phyloP scores from a whole-genome alignment of 2,113 vertebrate species.

The Stercorarius parasiticus region DNA sequence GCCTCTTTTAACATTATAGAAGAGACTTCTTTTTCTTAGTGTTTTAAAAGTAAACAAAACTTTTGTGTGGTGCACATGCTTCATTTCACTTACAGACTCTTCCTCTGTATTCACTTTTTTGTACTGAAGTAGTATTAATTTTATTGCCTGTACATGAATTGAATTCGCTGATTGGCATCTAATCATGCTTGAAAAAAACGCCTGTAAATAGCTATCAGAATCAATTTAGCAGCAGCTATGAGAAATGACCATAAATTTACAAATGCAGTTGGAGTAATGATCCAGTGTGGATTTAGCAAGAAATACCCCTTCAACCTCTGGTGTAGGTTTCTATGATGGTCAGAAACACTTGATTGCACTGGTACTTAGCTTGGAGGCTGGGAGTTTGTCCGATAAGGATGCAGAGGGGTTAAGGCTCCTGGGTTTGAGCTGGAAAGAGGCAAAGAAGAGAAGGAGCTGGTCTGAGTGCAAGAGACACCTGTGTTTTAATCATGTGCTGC shows the following conservation, averaged over 20 bases:
- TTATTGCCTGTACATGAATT: constrained; percentile 35
- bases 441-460: neutral
- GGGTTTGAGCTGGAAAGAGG: neutral
- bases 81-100: constrained; percentile 27
- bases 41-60: constrained; percentile 45
- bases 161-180: constrained; percentile 26
- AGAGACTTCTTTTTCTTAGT: neutral
- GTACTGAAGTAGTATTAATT: constrained; percentile 40
- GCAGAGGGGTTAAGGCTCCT: neutral
- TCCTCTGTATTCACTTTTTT: neutral
- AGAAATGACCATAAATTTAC: constrained; percentile 8
- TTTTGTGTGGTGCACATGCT: neutral
- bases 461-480: neutral
- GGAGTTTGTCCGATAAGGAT: neutral
- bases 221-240: constrained; percentile 48
- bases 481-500: neutral
- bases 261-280: constrained; percentile 24
- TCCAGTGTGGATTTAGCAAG: neutral
- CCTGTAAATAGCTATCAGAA: constrained; percentile 51
- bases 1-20: neutral
- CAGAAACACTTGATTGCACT: neutral
- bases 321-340: neutral
- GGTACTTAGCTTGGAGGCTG: neutral
- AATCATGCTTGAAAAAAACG: constrained; percentile 5
- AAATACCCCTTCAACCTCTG: neutral